Percentiles rank a stretch among this genome's conserved stretches.
phyloP scores from a whole-genome alignment of 2,113 vertebrate species.

The Colistium nudipinnis region DNA sequence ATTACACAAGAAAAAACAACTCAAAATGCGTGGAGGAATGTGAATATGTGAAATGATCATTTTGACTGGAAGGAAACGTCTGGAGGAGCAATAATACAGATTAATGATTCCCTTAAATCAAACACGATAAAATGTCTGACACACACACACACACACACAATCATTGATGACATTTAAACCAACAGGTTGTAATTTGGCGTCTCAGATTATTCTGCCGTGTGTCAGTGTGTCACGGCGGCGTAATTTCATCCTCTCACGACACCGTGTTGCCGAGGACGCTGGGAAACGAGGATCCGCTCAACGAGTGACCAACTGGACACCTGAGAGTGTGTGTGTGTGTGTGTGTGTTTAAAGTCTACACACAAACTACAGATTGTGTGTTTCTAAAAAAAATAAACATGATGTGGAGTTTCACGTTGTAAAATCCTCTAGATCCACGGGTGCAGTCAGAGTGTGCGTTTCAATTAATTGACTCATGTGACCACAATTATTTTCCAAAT shows the following conservation, averaged over 20 bases:
- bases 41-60: neutral
- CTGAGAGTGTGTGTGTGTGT: conserved; percentile 4
- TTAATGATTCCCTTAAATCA: conserved; percentile 17
- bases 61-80: neutral
- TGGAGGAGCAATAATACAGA: neutral
- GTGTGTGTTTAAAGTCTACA: neutral
- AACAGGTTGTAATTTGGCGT: neutral
- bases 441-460: too few relatives aligned
- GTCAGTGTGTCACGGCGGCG: conserved; percentile 16
- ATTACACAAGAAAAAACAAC: too few relatives aligned
- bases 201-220: neutral
- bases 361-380: too few relatives aligned
- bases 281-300: conserved; percentile 30
- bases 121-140: conserved; percentile 6
- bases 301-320: conserved; percentile 31
- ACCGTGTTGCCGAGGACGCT: neutral
- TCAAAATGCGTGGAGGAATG: too few relatives aligned
- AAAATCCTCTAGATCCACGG: too few relatives aligned
- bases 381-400: too few relatives aligned
- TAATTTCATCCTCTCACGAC: conserved; percentile 29
- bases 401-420: too few relatives aligned
- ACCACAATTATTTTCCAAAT: too few relatives aligned
- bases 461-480: too few relatives aligned
- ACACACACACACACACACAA: neutral
- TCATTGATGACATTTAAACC: too few relatives aligned